These are phyloP conservation scores for Embidobia sp. DNA, from an alignment of 2,888 invertebrate species.

Conservation along the genomic window DNA sequence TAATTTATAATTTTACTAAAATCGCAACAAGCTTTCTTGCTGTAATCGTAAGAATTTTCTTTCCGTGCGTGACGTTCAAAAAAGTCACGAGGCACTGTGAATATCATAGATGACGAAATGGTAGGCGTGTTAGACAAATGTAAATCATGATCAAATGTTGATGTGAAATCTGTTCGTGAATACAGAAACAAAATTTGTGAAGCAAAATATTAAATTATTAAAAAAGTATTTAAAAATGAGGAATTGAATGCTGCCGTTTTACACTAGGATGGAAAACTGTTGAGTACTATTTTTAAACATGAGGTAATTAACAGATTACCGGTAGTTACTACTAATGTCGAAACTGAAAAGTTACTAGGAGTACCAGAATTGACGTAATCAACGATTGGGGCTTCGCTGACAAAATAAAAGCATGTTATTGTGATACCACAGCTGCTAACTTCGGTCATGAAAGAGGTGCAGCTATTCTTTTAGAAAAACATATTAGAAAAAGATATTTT, in stretches of 20 bases:
- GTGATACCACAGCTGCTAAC: slow-evolving; percentile 70
- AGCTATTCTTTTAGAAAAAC: slow-evolving; percentile 62
- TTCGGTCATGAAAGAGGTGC: slow-evolving; percentile 67
- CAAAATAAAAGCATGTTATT: slow-evolving; percentile 65
- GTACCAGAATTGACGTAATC: slow-evolving; percentile 62
- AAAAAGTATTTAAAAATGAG: slow-evolving; percentile 10
- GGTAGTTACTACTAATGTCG: slow-evolving; percentile 64
- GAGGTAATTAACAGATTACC: slow-evolving; percentile 66
- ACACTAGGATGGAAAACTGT: slow-evolving; percentile 71
- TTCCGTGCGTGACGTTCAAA: too few species aligned
- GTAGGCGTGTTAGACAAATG: too few species aligned
- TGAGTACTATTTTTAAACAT: slow-evolving; percentile 61
- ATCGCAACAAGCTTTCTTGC: too few species aligned
- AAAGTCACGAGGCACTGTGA: too few species aligned
- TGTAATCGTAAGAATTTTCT: too few species aligned
- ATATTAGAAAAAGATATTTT: slow-evolving; percentile 64
- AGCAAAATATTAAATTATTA: background rate
- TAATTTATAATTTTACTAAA: too few species aligned
- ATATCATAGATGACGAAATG: too few species aligned
- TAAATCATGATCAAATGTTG: too few species aligned
- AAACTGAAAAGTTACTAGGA: slow-evolving; percentile 67
- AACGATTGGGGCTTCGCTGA: slow-evolving; percentile 65
- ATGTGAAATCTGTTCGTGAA: too few species aligned
- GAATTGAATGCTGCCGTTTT: slow-evolving; percentile 56
- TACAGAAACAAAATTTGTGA: too few species aligned